Base-by-base conservation (phyloP, 2,888 invertebrate genomes). In the Lasioglossum malachurum region DNA sequence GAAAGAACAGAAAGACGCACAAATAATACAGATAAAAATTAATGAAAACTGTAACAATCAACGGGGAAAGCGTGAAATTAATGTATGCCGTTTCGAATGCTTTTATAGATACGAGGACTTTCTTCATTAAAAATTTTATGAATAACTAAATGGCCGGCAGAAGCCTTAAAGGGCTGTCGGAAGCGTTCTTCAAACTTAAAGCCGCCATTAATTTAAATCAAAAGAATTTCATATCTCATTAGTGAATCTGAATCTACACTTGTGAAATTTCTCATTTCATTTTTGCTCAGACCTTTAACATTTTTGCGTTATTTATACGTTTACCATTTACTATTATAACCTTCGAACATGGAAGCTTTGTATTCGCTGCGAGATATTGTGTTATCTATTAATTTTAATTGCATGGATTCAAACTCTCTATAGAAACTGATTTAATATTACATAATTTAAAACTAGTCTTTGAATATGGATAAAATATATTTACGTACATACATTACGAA, bases 181-280 rank as follows among this genome's bases (percentile, higher is more conserved):
- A 44, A 77, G 7, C 46, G 67, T 77, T 23, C 49, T 19, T 8
- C 46, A 67, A 41, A 44, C 16, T 57, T 44, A 44, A 57, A n/a
- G 31, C 38, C 16, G 69, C 4, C 23, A 75, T 49, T 49, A 78
- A 74, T 31, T 78, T 31, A 67, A 49, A 67, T 67, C 19, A 23
- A 67, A 41, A 2, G 78, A 74, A 74, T 73, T 74, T 78, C 3
- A 49, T 49, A 49, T 44, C 23, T 82, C n/a, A 67, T 16, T 74
- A 19, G 53, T 3, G 49, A 44, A 23, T n/a, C 19, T 23, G 16
- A n/a, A 67, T n/a, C 16, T 23, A 31, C 27, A 31, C 31, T 19
- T 41, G 31, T n/a, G 14, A 23, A 49, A 31, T 35, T 31, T 74
- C 73, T 8, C 44, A 10, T n/a, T 27, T 27, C 7, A 27, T 60